phyloP scores from a whole-genome alignment of 2,113 vertebrate species.

The Triplophysa tibetana region DNA sequence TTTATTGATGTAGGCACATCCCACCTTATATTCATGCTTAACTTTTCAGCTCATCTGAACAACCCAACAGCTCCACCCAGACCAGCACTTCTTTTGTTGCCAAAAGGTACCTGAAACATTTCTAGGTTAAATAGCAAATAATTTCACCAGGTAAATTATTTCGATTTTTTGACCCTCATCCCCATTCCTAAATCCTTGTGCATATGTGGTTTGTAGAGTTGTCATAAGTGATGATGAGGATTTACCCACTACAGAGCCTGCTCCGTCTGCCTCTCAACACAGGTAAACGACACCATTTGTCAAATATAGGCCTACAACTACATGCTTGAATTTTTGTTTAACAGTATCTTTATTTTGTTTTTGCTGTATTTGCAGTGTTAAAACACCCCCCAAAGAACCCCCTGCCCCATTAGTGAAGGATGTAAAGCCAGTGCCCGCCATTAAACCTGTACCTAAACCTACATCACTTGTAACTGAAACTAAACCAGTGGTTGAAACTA shows the following conservation, averaged over 20 bases:
- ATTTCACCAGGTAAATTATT: background rate
- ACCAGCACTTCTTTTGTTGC: conserved; percentile 67
- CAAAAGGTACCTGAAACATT: conserved; percentile 66
- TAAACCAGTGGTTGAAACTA: conserved; percentile 16
- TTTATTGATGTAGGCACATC: background rate
- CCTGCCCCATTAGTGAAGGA: conserved; percentile 9
- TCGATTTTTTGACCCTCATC: background rate
- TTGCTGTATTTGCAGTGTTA: conserved; percentile 27
- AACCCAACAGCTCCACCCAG: conserved; percentile 33
- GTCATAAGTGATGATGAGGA: conserved; percentile 68
- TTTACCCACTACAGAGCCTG: background rate
- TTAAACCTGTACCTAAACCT: background rate
- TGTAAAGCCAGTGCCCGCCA: background rate
- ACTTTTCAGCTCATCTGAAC: conserved; percentile 59
- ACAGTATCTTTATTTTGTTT: conserved; percentile 2
- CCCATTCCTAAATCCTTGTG: background rate
- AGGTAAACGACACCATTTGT: conserved; percentile 27
- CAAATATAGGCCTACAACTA: background rate
- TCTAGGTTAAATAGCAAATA: background rate
- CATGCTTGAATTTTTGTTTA: background rate
- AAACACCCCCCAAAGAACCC: conserved; percentile 32
- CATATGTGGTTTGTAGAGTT: conserved; percentile 62
- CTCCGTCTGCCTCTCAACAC: conserved; percentile 2
- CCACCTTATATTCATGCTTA: background rate
- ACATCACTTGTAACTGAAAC: background rate